Percentiles rank a stretch among this genome's conserved stretches.
phyloP scores from a whole-genome alignment of 2,888 invertebrate species.

The Phyllotreta cruciferae region DNA sequence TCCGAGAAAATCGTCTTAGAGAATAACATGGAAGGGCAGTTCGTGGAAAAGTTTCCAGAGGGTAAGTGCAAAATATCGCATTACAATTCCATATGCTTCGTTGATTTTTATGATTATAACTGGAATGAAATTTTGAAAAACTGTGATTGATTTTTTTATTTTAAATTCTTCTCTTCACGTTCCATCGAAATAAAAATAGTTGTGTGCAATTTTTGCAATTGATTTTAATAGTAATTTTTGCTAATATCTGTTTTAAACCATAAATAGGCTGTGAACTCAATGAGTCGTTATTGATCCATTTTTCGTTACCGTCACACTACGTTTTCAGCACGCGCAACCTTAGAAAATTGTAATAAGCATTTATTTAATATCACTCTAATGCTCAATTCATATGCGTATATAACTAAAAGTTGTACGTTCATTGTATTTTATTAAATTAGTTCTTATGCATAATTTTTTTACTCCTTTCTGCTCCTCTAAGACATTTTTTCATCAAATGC shows the following conservation, averaged over 20 bases:
- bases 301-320: conserved; percentile 3
- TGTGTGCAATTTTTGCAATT: background rate
- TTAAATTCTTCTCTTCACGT: no score
- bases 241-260: background rate
- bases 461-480: no score
- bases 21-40: conserved; percentile 27
- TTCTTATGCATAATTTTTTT: no score
- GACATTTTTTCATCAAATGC: no score
- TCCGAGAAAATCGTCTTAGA: conserved; percentile 24
- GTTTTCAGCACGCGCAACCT: conserved; percentile 11
- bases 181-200: no score
- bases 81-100: background rate
- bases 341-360: background rate
- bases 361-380: no score
- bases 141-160: no score
- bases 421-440: no score
- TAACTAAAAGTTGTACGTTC: no score
- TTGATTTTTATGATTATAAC: background rate
- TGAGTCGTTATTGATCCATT: conserved; percentile 10
- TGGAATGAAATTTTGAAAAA: no score
- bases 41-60: conserved; percentile 2
- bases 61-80: conserved; percentile 21
- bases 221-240: background rate
- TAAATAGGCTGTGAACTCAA: conserved; percentile 13
- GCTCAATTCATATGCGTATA: no score